Evolutionary conservation across 2,113 vertebrate species (phyloP).

Genomic region (Poeciliopsis occidentalis): DNA sequence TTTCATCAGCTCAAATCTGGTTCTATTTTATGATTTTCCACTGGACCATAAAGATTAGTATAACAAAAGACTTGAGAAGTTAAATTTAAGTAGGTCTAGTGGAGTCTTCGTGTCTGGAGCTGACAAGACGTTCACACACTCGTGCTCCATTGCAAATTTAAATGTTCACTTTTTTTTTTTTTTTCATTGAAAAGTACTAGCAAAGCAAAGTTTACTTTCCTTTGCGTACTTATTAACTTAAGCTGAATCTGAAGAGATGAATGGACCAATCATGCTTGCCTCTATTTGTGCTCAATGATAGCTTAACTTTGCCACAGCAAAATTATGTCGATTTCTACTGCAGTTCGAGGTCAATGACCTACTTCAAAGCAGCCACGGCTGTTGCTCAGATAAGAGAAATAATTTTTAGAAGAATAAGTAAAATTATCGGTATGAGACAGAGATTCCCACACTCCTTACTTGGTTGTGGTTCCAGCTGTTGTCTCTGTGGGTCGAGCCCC

Average conservation of each 20-base stretch:
- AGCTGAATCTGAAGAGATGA: constrained; percentile 33
- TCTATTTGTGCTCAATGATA: constrained; percentile 11
- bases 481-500: constrained; percentile 52
- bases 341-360: constrained; percentile 30
- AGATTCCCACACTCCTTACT: constrained; percentile 66
- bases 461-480: constrained; percentile 69
- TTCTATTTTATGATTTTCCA: not conserved
- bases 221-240: constrained; percentile 47
- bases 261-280: constrained; percentile 24
- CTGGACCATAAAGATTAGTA: not conserved
- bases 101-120: not conserved
- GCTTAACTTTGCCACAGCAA: constrained; percentile 16
- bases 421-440: constrained; percentile 18
- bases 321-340: constrained; percentile 20
- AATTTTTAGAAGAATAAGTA: constrained; percentile 8
- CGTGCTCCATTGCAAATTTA: not conserved
- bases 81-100: not conserved
- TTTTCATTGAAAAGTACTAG: not conserved
- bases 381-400: constrained; percentile 7
- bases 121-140: not conserved
- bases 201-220: constrained; percentile 22
- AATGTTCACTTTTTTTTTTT: not conserved
- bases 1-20: constrained; percentile 37
- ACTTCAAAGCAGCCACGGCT: constrained; percentile 23
- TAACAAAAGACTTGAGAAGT: not conserved